These are phyloP conservation scores for Sinohyriopsis cumingii DNA, from an alignment of 2,888 invertebrate species.

Conservation along the genomic window DNA sequence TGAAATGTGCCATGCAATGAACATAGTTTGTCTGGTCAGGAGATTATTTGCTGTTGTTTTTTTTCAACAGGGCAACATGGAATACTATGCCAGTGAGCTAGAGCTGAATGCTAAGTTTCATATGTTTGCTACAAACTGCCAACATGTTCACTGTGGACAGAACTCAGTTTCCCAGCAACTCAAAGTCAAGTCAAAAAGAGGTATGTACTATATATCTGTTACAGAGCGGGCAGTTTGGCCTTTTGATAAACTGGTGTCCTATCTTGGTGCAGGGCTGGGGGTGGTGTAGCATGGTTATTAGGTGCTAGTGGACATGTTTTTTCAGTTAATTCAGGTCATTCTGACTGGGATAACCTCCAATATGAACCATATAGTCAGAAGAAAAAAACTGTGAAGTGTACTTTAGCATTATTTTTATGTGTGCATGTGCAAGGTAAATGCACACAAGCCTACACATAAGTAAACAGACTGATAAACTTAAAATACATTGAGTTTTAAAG, in stretches of 20 bases:
- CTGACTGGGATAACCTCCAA: no score
- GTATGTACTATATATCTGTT: conserved; percentile 20
- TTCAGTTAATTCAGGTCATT: not conserved
- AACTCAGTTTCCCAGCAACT: conserved; percentile 71
- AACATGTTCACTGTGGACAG: conserved; percentile 68
- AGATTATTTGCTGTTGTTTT: not conserved
- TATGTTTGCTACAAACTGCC: conserved; percentile 68
- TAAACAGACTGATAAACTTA: not conserved
- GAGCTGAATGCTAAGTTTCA: conserved; percentile 69
- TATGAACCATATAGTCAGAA: no score
- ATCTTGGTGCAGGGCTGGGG: no score
- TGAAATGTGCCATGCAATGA: no score
- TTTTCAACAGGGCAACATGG: conserved; percentile 62
- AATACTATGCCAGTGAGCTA: conserved; percentile 68
- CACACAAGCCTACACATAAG: not conserved
- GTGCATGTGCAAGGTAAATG: not conserved
- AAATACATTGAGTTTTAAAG: no score
- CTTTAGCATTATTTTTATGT: no score
- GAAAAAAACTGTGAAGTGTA: no score
- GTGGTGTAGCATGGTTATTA: not conserved
- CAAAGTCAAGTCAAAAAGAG: conserved; percentile 66
- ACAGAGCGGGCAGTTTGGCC: not conserved
- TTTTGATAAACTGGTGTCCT: no score
- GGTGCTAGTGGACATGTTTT: not conserved
- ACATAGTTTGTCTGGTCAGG: no score